Conservation (phyloP, 1,140 invertebrate species). For the Drosophila bocki region DNA sequence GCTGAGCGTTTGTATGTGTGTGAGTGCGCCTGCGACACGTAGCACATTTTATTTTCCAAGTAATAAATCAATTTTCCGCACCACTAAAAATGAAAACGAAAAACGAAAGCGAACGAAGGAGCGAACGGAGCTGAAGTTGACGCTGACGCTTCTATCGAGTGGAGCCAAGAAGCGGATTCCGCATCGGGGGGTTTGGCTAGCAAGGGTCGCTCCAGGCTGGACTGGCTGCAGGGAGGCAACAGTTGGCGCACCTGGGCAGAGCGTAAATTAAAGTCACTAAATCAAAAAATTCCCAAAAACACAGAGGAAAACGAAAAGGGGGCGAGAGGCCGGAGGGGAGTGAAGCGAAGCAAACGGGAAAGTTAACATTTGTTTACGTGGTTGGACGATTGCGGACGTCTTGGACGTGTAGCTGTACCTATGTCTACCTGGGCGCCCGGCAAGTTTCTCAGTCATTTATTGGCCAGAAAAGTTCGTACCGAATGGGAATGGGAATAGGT, state of each 20-base stretch:
- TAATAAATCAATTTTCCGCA: slow-evolving; percentile 85
- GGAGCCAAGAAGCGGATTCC: slow-evolving; percentile 51
- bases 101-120: slow-evolving; percentile 59
- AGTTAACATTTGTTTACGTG: slow-evolving; percentile 84
- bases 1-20: slow-evolving; percentile 19
- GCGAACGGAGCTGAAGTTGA: slow-evolving; percentile 60
- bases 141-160: slow-evolving; percentile 74
- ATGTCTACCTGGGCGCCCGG: slow-evolving; percentile 37
- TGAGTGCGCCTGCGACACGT: slow-evolving; percentile 76
- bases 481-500: slow-evolving; percentile 25
- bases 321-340: slow-evolving; percentile 14
- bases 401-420: slow-evolving; percentile 52
- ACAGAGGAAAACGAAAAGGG: slow-evolving; percentile 16
- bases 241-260: slow-evolving; percentile 78
- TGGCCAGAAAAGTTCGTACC: slow-evolving; percentile 71
- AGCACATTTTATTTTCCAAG: slow-evolving; percentile 84
- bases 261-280: slow-evolving; percentile 85
- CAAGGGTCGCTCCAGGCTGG: slow-evolving; percentile 8
- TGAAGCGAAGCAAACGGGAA: slow-evolving; percentile 71
- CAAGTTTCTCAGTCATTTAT: slow-evolving; percentile 70
- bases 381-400: slow-evolving; percentile 58
- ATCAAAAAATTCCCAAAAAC: slow-evolving; percentile 76
- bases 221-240: slow-evolving; percentile 37
- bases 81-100: slow-evolving; percentile 84
- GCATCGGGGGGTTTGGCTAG: slow-evolving; percentile 17